Base-by-base conservation (phyloP, 2,113 vertebrate genomes). In the Parus major region DNA sequence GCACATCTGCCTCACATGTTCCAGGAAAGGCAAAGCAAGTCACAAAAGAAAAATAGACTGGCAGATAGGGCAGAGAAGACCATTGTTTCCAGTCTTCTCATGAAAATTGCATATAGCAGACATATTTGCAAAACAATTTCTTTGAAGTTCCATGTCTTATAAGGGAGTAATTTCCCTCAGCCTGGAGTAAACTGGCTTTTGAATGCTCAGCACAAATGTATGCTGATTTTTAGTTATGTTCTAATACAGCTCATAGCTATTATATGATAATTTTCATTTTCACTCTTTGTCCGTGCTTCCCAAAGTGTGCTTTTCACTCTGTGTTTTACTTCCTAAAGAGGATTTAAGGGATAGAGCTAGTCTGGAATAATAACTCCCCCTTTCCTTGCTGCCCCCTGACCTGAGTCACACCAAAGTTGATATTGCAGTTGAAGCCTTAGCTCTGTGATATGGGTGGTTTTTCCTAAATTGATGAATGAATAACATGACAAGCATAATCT, bases 21-120 rank as follows among this genome's bases (percentile, higher is more conserved):
- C 70, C 2, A 6, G 36, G 65, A n/a, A 52, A 53, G 72, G 56
- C n/a, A 53, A 69, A 20, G n/a, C 36, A 46, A 25, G 10, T 42
- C 42, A 31, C 50, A 36, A 24, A 47, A 46, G 57, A 41, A 8
- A 18, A 35, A 7, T 1, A n/a, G 22, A 4, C 36, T 87, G 73
- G 53, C 2, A 6, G 56, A 19, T 11, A 49, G 16, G 33, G 19
- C 20, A 47, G 41, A 49, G 29, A 66, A 19, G 36, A 28, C 9
- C 21, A 1, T 11, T 70, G 15, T 39, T 80, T 59, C 31, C 36
- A n/a, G 0, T 39, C 5, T 13, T 35, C 42, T 65, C 1, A 1
- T 56, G 27, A 8, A n/a, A 18, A 18, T n/a, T 71, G 29, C 31
- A 13, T 1, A 1, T 27, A 82, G 28, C 31, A 86, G 64, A 10